These are phyloP conservation scores for Nothoprocta pentlandii DNA, from an alignment of 2,113 vertebrate species.

Conservation along the genomic window DNA sequence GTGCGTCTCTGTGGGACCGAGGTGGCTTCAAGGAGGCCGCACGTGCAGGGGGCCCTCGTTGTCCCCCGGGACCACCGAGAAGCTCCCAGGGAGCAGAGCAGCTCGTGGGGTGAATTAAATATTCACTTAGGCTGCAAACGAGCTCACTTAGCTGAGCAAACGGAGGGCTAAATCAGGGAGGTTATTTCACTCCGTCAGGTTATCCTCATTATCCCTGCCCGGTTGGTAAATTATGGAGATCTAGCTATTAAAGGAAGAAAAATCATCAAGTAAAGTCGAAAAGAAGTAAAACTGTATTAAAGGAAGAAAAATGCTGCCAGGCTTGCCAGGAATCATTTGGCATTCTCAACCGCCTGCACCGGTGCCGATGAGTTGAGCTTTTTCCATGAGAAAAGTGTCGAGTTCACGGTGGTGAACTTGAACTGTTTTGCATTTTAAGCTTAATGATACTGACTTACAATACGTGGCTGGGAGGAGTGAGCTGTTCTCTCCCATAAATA, in stretches of 20 bases:
- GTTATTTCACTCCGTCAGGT: not conserved
- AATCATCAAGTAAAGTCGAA: not conserved
- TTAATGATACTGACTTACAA: not conserved
- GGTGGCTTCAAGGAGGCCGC: not conserved
- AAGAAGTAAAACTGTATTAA: not conserved
- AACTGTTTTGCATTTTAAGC: not conserved
- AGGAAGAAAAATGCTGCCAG: not conserved
- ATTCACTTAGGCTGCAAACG: not conserved
- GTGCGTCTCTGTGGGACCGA: not conserved
- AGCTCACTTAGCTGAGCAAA: not conserved
- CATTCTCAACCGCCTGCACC: not conserved
- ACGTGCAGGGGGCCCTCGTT: fast-evolving
- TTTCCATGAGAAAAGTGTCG: not conserved
- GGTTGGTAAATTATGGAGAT: slow-evolving; percentile 28
- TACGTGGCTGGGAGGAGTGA: not conserved
- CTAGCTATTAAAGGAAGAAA: not conserved
- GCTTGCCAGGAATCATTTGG: not conserved
- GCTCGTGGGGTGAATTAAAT: not conserved
- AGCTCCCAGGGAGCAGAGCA: not conserved
- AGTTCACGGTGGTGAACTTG: not conserved
- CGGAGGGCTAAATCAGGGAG: not conserved
- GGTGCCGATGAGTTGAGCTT: not conserved
- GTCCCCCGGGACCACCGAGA: not conserved
- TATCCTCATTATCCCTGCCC: slow-evolving; percentile 9
- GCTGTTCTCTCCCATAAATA: not conserved